Percentiles rank a stretch among this genome's conserved stretches.
Evolutionary conservation across 2,888 invertebrate genomes (phyloP).

Genomic region (Koerneria pararmatus): DNA sequence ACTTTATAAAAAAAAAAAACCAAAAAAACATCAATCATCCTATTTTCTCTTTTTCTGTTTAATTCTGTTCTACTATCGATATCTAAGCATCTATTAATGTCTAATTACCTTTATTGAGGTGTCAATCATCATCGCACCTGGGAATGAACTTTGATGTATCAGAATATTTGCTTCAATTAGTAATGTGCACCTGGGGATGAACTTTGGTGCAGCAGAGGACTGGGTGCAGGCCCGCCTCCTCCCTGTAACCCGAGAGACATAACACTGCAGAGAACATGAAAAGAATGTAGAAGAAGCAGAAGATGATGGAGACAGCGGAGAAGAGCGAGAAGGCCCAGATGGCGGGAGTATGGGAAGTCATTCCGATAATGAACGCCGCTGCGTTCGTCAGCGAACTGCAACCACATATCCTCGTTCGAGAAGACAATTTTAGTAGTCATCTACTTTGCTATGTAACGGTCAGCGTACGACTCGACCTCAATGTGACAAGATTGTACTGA

Average conservation of each 20-base stretch:
- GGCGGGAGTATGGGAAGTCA: slow-evolving; percentile 48
- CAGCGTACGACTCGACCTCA: too few relatives aligned
- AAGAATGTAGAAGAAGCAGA: slow-evolving; percentile 38
- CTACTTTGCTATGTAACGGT: too few relatives aligned
- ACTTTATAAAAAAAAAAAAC: too few relatives aligned
- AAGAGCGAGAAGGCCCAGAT: slow-evolving; percentile 51
- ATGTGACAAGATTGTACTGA: too few relatives aligned
- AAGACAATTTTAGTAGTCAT: neutral
- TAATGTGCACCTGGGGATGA: slow-evolving; percentile 33
- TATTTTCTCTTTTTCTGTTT: neutral
- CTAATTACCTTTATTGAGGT: neutral
- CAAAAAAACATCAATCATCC: neutral
- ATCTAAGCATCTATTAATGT: neutral
- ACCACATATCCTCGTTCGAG: slow-evolving; percentile 36
- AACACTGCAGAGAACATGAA: slow-evolving; percentile 46
- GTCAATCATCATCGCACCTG: neutral
- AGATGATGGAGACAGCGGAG: slow-evolving; percentile 33
- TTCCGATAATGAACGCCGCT: slow-evolving; percentile 40
- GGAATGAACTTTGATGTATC: neutral
- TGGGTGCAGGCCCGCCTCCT: slow-evolving; percentile 34
- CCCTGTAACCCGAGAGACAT: slow-evolving; percentile 41
- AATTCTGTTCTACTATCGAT: neutral
- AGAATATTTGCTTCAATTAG: neutral
- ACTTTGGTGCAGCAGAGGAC: slow-evolving; percentile 46
- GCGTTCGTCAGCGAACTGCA: slow-evolving; percentile 40